These are phyloP conservation scores for Drosophila robusta DNA, from an alignment of 2,888 invertebrate genomes.

Conservation along the genomic window DNA sequence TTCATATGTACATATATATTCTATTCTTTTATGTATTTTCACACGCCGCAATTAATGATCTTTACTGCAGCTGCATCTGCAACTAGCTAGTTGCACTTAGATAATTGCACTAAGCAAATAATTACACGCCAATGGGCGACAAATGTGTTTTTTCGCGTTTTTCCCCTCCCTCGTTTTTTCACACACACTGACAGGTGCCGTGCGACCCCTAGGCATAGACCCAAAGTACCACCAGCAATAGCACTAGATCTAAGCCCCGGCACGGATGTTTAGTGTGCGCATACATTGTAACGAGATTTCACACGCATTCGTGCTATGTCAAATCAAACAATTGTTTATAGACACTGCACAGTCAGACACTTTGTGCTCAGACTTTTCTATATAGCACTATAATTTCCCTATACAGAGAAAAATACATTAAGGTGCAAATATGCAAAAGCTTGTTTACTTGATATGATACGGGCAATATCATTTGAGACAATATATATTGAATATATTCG, in stretches of 20 bases:
- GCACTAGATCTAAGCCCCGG: constrained; percentile 34
- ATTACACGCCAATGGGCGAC: constrained; percentile 44
- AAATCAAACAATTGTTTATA: constrained; percentile 51
- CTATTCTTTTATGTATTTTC: constrained; percentile 24
- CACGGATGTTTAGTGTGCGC: constrained; percentile 63
- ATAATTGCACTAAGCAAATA: constrained; percentile 62
- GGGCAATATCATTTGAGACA: neutral
- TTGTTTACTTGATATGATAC: neutral
- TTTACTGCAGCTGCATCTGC: constrained; percentile 43
- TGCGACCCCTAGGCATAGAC: constrained; percentile 37
- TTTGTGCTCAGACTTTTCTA: constrained; percentile 7
- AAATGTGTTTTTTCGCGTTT: constrained; percentile 30
- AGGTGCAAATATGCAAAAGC: constrained; percentile 1
- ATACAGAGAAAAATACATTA: neutral
- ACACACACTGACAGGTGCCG: constrained; percentile 36
- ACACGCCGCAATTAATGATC: constrained; percentile 52
- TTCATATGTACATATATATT: neutral
- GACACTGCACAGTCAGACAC: constrained; percentile 3
- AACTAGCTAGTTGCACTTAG: constrained; percentile 41
- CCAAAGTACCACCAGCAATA: constrained; percentile 17
- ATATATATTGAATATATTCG: neutral
- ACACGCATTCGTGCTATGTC: constrained; percentile 59
- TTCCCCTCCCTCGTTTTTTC: constrained; percentile 28
- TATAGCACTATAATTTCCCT: constrained; percentile 1
- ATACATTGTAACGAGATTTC: constrained; percentile 55